These are phyloP conservation scores for Muschampia plurimacula DNA, from an alignment of 2,888 invertebrate species.

Conservation along the genomic window DNA sequence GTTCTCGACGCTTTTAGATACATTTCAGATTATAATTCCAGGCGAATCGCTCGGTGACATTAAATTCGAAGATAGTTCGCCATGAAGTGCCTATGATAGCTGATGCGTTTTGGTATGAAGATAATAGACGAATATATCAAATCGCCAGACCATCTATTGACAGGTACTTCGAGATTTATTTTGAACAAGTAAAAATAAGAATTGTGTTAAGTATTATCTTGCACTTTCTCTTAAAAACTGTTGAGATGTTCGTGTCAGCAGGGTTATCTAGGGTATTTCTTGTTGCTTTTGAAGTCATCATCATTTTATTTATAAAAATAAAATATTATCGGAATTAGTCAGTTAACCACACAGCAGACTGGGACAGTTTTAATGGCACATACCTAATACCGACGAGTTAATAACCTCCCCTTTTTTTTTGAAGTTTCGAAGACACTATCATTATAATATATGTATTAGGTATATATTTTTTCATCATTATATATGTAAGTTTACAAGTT, in stretches of 20 bases:
- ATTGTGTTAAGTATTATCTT: background rate
- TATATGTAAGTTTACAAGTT: too few species aligned
- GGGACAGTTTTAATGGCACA: too few species aligned
- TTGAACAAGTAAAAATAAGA: background rate
- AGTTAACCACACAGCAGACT: too few species aligned
- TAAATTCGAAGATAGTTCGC: slow-evolving; percentile 55
- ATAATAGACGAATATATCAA: slow-evolving; percentile 79
- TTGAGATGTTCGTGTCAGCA: background rate
- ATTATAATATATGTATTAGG: too few species aligned
- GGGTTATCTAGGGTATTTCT: too few species aligned
- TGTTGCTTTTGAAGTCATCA: too few species aligned
- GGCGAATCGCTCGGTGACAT: slow-evolving; percentile 72
- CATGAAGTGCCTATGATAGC: slow-evolving; percentile 63
- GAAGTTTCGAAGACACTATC: too few species aligned
- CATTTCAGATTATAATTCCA: slow-evolving; percentile 49
- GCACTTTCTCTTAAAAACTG: background rate
- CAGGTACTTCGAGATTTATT: slow-evolving; percentile 43
- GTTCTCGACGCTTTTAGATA: background rate
- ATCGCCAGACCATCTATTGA: slow-evolving; percentile 72
- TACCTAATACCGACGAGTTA: too few species aligned
- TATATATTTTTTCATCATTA: too few species aligned
- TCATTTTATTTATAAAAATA: too few species aligned
- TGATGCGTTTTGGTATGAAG: slow-evolving; percentile 84
- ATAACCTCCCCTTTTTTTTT: too few species aligned
- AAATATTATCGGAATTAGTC: too few species aligned